These are phyloP conservation scores for Eolophus roseicapilla DNA, from an alignment of 2,113 vertebrate species.

Conservation along the genomic window DNA sequence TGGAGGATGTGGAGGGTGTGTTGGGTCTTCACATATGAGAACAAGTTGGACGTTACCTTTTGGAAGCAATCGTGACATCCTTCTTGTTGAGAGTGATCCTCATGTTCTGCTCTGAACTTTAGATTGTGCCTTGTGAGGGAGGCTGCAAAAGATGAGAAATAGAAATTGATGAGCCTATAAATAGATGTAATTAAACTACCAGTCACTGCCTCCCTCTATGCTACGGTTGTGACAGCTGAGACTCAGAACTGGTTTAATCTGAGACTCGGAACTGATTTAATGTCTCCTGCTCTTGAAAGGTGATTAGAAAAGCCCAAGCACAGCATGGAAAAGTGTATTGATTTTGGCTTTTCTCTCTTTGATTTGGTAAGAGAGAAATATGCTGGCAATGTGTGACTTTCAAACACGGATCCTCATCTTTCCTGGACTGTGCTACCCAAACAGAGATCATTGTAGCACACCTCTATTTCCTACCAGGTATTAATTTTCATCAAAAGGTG, in stretches of 20 bases:
- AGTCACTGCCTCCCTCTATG: not conserved
- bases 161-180: conserved; percentile 28
- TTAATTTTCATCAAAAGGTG: not conserved
- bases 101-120: not conserved
- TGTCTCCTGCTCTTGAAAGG: not conserved
- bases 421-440: too few species aligned
- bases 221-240: conserved; percentile 15
- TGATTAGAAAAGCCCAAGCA: not conserved
- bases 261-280: not conserved
- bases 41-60: not conserved
- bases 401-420: not conserved
- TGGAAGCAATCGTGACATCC: not conserved
- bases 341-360: not conserved
- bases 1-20: accelerated
- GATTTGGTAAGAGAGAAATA: not conserved
- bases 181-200: conserved; percentile 38
- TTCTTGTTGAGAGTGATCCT: not conserved
- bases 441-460: not conserved
- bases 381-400: not conserved
- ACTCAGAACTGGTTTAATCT: not conserved
- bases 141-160: not conserved
- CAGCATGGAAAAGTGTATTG: conserved; percentile 21
- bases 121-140: not conserved
- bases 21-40: accelerated
- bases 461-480: not conserved